A percentile compares a stretch with the other conserved stretches of the same genome.
phyloP scores from a whole-genome alignment of 1,140 invertebrate species.

The Homalodisca vitripennis region DNA sequence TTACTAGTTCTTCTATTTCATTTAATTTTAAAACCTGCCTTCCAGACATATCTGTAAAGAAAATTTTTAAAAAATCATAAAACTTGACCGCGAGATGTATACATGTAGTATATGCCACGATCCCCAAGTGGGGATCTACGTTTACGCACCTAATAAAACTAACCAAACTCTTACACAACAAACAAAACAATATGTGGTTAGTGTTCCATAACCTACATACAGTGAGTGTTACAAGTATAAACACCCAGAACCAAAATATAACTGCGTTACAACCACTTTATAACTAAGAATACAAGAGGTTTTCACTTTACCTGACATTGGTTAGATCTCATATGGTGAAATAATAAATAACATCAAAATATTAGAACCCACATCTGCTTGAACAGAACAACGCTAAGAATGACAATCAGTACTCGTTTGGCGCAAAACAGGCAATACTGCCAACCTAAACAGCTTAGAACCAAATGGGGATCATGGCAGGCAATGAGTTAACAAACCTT shows the following conservation, averaged over 20 bases:
- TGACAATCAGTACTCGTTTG: background rate
- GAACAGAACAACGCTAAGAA: slow-evolving; percentile 17
- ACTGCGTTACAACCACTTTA: background rate
- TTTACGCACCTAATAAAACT: slow-evolving; percentile 11
- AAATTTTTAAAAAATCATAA: background rate
- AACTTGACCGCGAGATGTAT: background rate
- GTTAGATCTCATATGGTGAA: slow-evolving; percentile 1
- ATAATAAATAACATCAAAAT: slow-evolving; percentile 16
- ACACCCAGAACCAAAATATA: background rate
- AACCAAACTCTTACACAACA: slow-evolving; percentile 17
- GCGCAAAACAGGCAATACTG: slow-evolving; percentile 16
- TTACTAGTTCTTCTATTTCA: slow-evolving; percentile 27
- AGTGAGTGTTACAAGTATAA: background rate
- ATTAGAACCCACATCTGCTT: background rate
- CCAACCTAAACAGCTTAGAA: slow-evolving; percentile 22
- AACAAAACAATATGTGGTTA: background rate
- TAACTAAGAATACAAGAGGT: background rate
- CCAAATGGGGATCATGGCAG: slow-evolving; percentile 24
- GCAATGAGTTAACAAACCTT: too few species aligned
- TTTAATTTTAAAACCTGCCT: slow-evolving; percentile 1
- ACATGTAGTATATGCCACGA: slow-evolving; percentile 17
- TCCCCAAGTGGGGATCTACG: slow-evolving; percentile 26
- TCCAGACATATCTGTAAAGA: slow-evolving; percentile 4
- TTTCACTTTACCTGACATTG: slow-evolving; percentile 11
- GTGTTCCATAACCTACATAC: background rate